A percentile compares a stretch with the other conserved stretches of the same genome.
These are phyloP conservation scores for Hyposoter didymator DNA, from an alignment of 2,888 invertebrate species.

Conservation along the genomic window DNA sequence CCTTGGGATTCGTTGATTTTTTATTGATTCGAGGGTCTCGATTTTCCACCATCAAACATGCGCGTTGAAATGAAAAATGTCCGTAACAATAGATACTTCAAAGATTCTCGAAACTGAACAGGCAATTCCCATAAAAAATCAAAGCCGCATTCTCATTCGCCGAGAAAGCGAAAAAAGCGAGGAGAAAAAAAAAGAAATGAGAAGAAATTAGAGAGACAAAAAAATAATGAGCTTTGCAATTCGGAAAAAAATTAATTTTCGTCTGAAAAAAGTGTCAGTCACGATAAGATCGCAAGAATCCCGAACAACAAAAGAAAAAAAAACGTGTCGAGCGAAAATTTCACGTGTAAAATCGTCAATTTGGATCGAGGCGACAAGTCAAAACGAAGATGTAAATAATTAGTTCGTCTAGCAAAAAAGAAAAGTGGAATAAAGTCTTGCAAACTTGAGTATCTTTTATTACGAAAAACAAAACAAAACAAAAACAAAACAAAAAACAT, in stretches of 20 bases:
- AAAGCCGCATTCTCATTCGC: neutral
- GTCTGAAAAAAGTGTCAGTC: neutral
- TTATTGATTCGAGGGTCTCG: neutral
- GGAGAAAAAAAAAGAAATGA: neutral
- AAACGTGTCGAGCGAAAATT: neutral
- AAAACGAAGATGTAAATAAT: conserved; percentile 71
- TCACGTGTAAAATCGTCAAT: conserved; percentile 8
- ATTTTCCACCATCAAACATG: neutral
- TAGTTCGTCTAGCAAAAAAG: conserved; percentile 69
- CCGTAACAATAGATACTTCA: conserved; percentile 56
- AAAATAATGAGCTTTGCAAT: conserved; percentile 47
- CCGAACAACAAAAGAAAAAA: neutral
- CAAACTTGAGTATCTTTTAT: conserved; percentile 66
- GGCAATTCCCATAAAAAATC: neutral
- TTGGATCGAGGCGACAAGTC: conserved; percentile 30
- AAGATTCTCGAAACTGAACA: neutral
- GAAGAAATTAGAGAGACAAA: neutral
- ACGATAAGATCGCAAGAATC: neutral
- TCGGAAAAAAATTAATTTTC: conserved; percentile 47
- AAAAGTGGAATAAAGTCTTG: conserved; percentile 42
- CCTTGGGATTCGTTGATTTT: neutral
- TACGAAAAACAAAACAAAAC: conserved; percentile 60
- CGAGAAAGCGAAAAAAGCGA: conserved; percentile 8
- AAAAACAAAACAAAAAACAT: conserved; percentile 28
- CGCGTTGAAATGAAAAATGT: neutral